Percentiles rank a stretch among this genome's conserved stretches.
These are phyloP conservation scores for Malurus elegans DNA, from an alignment of 2,113 vertebrate species.

Conservation along the genomic window DNA sequence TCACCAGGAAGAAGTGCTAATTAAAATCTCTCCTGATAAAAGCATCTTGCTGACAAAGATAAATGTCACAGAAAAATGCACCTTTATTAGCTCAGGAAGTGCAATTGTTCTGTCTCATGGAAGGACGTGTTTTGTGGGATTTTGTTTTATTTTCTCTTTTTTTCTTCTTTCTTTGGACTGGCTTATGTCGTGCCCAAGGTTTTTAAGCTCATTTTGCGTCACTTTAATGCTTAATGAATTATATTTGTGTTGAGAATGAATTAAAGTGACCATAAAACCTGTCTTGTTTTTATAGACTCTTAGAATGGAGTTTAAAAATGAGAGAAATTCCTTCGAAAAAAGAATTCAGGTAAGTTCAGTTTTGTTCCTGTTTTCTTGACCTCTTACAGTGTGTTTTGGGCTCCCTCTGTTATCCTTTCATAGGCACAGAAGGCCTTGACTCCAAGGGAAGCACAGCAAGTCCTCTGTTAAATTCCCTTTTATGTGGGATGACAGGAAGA, in stretches of 20 bases:
- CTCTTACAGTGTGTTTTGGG: neutral
- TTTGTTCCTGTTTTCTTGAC: neutral
- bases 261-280: neutral
- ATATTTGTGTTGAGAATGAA: neutral
- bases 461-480: slow-evolving; percentile 7
- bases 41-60: neutral
- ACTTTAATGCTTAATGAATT: neutral
- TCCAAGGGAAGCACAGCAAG: neutral
- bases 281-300: slow-evolving; percentile 41
- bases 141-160: neutral
- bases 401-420: neutral
- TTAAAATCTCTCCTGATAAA: neutral
- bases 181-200: neutral
- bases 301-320: slow-evolving; percentile 61
- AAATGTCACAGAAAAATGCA: neutral
- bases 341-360: slow-evolving; percentile 76
- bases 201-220: neutral
- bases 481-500: slow-evolving; percentile 1
- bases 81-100: neutral
- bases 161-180: neutral
- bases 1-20: neutral
- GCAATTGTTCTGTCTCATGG: neutral
- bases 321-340: slow-evolving; percentile 71
- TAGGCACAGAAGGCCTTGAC: neutral
- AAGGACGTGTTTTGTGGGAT: neutral